Base-by-base conservation (phyloP, 2,797 vertebrate genomes). In the Cirrhinus mrigala region DNA sequence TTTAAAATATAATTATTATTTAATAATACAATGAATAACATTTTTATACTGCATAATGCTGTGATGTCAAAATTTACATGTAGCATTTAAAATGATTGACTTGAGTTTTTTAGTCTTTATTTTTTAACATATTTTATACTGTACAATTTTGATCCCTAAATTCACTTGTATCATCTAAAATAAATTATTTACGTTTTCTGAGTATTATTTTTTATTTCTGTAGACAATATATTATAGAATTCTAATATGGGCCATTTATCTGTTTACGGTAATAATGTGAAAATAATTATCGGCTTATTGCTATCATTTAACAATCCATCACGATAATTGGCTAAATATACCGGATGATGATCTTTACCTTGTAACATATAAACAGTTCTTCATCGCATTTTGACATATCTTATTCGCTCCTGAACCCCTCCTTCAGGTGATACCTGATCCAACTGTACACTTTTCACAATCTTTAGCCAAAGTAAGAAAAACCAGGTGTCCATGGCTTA, bases 371-470 rank as follows among this genome's bases (percentile, higher is more conserved):
- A 56, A n/a, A 44, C 52, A n/a, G 27, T 16, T 68, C 29, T 68
- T 29, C 37, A 71, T 64, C 68, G 24, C 22, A 27, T 84, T 82
- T 85, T 46, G 50, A n/a, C 37, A 80, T 11, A 64, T 78, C 70
- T 78, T 48, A 84, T 69, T 83, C 12, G 8, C 24, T 20, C 62
- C 66, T 71, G 76, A 80, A 82, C 16, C 54, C 48, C 4, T 75
- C 48, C 27, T 69, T 84, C 78, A 81, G 62, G 58, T 85, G 73
- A 83, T 77, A 83, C 27, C 74, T 85, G 52, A 77, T 88, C 64
- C 58, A 56, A 27, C 75, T 79, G 50, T 81, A 82, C 46, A 84
- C 80, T 69, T 81, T 74, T 71, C 22, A 80, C 58, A 33, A 44
- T 58, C 69, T 82, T 62, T 24, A 48, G 46, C 37, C 62, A 79